These are phyloP conservation scores for Drosophila cracens DNA, from an alignment of 2,888 invertebrate species.

Conservation along the genomic window DNA sequence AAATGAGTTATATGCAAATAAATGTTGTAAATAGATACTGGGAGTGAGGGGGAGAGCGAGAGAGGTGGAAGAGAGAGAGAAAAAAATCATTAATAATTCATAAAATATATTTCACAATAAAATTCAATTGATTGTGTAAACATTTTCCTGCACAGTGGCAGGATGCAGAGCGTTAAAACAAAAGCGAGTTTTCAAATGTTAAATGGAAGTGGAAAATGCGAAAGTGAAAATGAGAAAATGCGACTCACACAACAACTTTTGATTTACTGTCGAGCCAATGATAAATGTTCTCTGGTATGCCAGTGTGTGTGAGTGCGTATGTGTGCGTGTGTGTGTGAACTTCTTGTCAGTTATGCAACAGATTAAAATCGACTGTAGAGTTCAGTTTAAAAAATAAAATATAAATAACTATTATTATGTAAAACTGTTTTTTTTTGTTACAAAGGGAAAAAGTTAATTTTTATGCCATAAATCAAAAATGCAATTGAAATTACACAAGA, in stretches of 20 bases:
- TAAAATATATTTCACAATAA: conserved; percentile 72
- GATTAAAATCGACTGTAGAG: conserved; percentile 41
- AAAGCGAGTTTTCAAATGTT: conserved; percentile 27
- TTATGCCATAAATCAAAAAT: conserved; percentile 43
- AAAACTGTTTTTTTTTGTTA: conserved; percentile 5
- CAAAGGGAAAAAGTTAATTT: background rate
- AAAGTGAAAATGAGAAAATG: conserved; percentile 21
- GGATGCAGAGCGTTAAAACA: conserved; percentile 16
- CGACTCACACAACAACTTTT: conserved; percentile 27
- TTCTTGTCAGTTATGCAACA: conserved; percentile 27
- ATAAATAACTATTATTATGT: no score
- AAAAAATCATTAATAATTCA: conserved; percentile 73
- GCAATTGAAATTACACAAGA: conserved; percentile 2
- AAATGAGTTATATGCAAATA: conserved; percentile 13
- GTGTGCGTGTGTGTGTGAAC: background rate
- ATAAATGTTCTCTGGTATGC: conserved; percentile 59
- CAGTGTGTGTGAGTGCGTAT: background rate
- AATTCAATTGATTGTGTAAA: conserved; percentile 79
- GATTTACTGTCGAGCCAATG: conserved; percentile 55
- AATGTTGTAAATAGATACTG: background rate
- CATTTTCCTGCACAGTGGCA: conserved; percentile 58
- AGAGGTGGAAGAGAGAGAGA: background rate
- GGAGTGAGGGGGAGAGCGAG: no score
- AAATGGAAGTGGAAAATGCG: conserved; percentile 22
- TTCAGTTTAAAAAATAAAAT: conserved; percentile 6